These are phyloP conservation scores for Bathynomus jamesi DNA, from an alignment of 1,140 invertebrate species.

Conservation along the genomic window DNA sequence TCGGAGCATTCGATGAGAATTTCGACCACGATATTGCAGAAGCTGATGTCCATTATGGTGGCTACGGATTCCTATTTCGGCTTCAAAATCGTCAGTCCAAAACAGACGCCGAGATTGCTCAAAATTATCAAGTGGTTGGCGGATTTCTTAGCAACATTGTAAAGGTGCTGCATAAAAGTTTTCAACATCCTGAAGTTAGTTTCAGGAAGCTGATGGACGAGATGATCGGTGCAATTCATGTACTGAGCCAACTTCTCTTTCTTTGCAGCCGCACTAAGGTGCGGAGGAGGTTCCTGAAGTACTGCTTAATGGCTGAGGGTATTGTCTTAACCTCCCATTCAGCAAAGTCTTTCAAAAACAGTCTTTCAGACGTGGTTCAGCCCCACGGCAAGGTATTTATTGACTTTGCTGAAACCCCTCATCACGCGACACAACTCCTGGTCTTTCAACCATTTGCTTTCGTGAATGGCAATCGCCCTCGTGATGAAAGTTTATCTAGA, in stretches of 20 bases:
- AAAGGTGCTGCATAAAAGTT: slow-evolving; percentile 75
- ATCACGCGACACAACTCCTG: slow-evolving; percentile 89
- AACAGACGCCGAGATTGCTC: slow-evolving; percentile 95
- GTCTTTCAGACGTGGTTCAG: slow-evolving; percentile 56
- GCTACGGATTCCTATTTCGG: slow-evolving; percentile 93
- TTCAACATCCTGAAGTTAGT: slow-evolving; percentile 80
- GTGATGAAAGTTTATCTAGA: slow-evolving; percentile 19
- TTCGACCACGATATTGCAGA: slow-evolving; percentile 95
- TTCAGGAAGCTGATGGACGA: slow-evolving; percentile 77
- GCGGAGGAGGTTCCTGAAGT: slow-evolving; percentile 84
- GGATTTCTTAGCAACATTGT: slow-evolving; percentile 69
- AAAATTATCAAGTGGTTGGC: slow-evolving; percentile 95
- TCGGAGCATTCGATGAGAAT: slow-evolving; percentile 88
- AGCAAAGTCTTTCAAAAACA: slow-evolving; percentile 62
- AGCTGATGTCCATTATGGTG: slow-evolving; percentile 96
- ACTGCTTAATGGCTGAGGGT: slow-evolving; percentile 90
- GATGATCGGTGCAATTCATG: slow-evolving; percentile 73
- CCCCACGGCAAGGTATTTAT: slow-evolving; percentile 72
- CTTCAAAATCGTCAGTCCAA: slow-evolving; percentile 87
- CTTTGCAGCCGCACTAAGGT: slow-evolving; percentile 90
- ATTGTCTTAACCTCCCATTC: slow-evolving; percentile 96
- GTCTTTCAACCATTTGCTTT: slow-evolving; percentile 54
- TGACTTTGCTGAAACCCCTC: slow-evolving; percentile 89
- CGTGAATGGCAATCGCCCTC: slow-evolving; percentile 25
- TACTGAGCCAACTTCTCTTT: slow-evolving; percentile 60